A percentile compares a stretch with the other conserved stretches of the same genome.
Evolutionary conservation across 2,797 vertebrate genomes (phyloP).

Genomic region (Petrocephalus schoutedeni): DNA sequence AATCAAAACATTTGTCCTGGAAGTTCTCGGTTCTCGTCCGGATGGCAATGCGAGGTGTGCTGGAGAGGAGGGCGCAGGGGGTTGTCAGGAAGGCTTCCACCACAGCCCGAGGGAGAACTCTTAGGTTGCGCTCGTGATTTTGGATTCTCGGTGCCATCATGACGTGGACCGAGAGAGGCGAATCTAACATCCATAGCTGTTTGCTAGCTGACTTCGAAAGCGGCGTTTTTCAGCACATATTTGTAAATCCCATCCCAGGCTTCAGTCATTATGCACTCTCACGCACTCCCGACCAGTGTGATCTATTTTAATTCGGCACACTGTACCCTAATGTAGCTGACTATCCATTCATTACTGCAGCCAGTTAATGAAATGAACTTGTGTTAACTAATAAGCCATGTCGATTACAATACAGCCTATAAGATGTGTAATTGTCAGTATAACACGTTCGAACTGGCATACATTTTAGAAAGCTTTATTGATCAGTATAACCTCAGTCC

Average conservation of each 20-base stretch:
- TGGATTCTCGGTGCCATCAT: background rate
- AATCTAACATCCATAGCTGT: background rate
- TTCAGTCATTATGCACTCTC: background rate
- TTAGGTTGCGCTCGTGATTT: background rate
- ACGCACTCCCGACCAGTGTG: background rate
- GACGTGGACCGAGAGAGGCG: background rate
- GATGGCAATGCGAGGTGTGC: slow-evolving; percentile 44
- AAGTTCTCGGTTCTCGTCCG: slow-evolving; percentile 37
- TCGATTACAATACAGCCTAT: background rate
- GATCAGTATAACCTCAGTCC: background rate
- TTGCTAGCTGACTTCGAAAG: background rate
- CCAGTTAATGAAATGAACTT: background rate
- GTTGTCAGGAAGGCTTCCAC: background rate
- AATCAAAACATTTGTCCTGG: slow-evolving; percentile 30
- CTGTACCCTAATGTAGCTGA: background rate
- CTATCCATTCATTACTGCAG: background rate
- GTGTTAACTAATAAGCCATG: background rate
- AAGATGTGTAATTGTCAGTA: background rate
- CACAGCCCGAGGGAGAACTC: background rate
- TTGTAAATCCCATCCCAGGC: background rate
- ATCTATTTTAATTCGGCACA: background rate
- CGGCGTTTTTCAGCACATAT: background rate
- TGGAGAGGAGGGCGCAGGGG: slow-evolving; percentile 31
- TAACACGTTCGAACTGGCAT: background rate
- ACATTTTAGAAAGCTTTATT: slow-evolving; percentile 7